These are phyloP conservation scores for Anabas testudineus DNA, from an alignment of 2,797 vertebrate genomes.

Conservation along the genomic window DNA sequence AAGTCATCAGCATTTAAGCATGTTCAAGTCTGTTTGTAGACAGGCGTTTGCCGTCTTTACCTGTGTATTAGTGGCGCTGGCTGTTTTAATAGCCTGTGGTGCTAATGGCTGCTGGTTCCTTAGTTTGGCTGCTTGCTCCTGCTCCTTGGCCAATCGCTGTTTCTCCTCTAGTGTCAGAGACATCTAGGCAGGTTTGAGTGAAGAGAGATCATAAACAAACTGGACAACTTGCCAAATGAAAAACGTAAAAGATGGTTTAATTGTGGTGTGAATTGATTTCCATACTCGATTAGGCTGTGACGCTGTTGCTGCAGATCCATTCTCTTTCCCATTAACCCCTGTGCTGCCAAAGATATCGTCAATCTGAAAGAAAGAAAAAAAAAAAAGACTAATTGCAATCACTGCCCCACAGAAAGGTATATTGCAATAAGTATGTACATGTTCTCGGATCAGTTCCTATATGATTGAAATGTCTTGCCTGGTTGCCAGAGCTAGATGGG, in stretches of 20 bases:
- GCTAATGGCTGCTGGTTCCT: constrained; percentile 94
- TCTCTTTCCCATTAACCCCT: constrained; percentile 89
- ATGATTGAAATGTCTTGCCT: constrained; percentile 83
- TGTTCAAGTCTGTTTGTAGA: neutral
- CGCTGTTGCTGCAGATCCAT: constrained; percentile 81
- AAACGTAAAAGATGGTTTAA: neutral
- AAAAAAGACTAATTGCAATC: neutral
- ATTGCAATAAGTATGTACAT: neutral
- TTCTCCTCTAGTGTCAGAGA: constrained; percentile 98
- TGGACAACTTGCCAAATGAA: neutral
- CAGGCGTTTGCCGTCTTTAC: constrained; percentile 69
- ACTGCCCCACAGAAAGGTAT: neutral
- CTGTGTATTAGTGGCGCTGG: constrained; percentile 84
- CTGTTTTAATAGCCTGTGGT: constrained; percentile 86
- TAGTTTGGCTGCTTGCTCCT: constrained; percentile 96
- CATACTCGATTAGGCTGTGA: constrained; percentile 90
- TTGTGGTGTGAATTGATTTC: constrained; percentile 3
- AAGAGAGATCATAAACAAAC: constrained; percentile 19
- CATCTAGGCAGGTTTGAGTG: constrained; percentile 76
- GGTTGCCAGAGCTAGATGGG: constrained; percentile 81
- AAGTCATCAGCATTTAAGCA: neutral
- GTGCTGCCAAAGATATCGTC: constrained; percentile 90
- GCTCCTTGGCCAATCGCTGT: constrained; percentile 96
- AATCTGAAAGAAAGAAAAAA: constrained; percentile 84
- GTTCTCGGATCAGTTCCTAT: neutral